Conservation (phyloP, 2,888 invertebrate species). For the Spisula subtruncata region DNA sequence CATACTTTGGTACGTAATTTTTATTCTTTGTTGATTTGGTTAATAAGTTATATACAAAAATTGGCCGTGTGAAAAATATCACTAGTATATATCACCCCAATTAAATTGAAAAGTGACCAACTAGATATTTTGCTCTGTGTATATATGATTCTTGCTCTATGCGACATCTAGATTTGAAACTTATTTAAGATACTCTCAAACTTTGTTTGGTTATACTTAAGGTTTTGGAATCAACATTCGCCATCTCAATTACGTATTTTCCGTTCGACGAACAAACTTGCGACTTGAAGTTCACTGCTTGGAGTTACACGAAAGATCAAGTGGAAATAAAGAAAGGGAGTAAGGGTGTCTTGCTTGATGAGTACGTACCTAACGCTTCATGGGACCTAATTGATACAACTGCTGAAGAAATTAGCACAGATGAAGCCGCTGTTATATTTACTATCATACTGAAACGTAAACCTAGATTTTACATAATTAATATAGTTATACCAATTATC, state of each 20-base stretch:
- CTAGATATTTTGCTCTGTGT: too few species aligned
- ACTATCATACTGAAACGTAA: conserved; percentile 34
- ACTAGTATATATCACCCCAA: too few species aligned
- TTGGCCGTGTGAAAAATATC: too few species aligned
- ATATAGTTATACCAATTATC: conserved; percentile 36
- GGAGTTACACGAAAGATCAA: conserved; percentile 43
- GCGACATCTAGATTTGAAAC: too few species aligned
- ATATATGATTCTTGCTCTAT: too few species aligned
- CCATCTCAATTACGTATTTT: conserved; percentile 50
- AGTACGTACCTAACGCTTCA: conserved; percentile 30
- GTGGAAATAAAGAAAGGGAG: conserved; percentile 38
- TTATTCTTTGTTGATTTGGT: too few species aligned
- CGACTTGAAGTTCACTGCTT: conserved; percentile 41
- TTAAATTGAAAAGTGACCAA: too few species aligned
- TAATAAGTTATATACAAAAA: too few species aligned
- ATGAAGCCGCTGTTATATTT: conserved; percentile 35
- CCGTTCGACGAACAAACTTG: conserved; percentile 49
- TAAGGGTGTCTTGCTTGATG: conserved; percentile 28
- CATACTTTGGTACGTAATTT: too few species aligned
- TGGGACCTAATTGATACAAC: conserved; percentile 33
- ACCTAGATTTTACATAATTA: conserved; percentile 36
- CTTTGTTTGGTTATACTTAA: conserved; percentile 2
- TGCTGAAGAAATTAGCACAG: background rate
- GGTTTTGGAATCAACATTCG: conserved; percentile 49
- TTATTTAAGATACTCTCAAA: too few species aligned